Evolutionary conservation across 1,140 invertebrate species (phyloP).

Genomic region (Magallana angulata): DNA sequence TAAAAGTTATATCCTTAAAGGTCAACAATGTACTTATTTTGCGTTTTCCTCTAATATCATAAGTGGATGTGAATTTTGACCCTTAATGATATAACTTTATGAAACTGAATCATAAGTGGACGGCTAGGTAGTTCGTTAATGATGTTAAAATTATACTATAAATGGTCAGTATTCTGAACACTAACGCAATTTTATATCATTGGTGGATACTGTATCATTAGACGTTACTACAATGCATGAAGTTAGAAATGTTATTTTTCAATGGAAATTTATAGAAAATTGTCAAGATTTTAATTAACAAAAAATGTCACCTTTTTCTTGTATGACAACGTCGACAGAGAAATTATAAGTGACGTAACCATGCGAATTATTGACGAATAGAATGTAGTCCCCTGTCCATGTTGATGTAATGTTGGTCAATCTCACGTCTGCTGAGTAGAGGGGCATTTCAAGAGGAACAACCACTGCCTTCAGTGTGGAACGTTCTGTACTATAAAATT

Average conservation of each 20-base stretch:
- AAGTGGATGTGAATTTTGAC: too few species aligned
- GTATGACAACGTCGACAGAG: not conserved
- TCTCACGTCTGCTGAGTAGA: not conserved
- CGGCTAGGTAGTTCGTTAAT: too few species aligned
- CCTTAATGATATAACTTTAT: too few species aligned
- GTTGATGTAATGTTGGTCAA: not conserved
- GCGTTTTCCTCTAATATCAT: too few species aligned
- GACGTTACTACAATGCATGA: not conserved
- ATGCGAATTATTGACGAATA: not conserved
- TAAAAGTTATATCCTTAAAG: too few species aligned
- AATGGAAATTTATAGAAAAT: not conserved
- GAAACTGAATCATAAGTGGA: too few species aligned
- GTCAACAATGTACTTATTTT: too few species aligned
- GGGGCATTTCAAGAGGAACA: not conserved
- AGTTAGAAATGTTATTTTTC: not conserved
- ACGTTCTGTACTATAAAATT: not conserved
- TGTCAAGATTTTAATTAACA: not conserved
- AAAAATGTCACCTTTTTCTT: not conserved
- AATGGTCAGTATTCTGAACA: too few species aligned
- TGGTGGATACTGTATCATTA: not conserved
- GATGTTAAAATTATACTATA: too few species aligned
- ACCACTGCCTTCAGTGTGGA: not conserved
- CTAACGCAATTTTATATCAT: not conserved
- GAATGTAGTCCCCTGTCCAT: constrained; percentile 1
- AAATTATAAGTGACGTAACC: not conserved